Evolutionary conservation across 2,113 vertebrate species (phyloP), one percentile per base, ranked within the genome.

Genomic region (Tauraco erythrolophus): DNA sequence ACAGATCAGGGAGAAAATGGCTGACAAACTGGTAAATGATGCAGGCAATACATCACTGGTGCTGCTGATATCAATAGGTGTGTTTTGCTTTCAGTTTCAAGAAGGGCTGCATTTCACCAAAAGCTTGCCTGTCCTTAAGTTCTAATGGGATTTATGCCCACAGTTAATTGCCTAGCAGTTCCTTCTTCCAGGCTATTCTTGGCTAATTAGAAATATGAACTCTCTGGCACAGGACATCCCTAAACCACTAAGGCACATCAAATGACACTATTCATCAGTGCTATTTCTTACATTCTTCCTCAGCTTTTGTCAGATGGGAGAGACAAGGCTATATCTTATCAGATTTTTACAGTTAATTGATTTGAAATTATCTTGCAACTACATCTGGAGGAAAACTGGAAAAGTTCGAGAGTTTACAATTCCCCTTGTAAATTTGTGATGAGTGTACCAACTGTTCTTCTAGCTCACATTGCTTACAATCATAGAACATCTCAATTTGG

Each of bases 161-260:
- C 46, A 30, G 50, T 58, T 89, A 94, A 81, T 84, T 91, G 72
- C 69, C 78, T 78, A 58, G 45, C 14, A 78, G 30, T 84, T 94
- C n/a, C 80, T 84, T 28, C 71, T 90, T 91, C 50, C 45, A 92
- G 54, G 27, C 23, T 92, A 46, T 79, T 85, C 53, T 57, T 88
- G 25, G 76, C 41, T 83, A 94, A 91, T 90, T 79, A 92, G 75
- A 92, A 80, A 64, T 75, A 83, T 27, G 70, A 88, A 70, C 45
- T 76, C 33, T 35, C 18, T 91, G 86, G 50, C 85, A 86, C 35
- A 86, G 46, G 37, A 65, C 17, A 68, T 19, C 48, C 35, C 37
- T 91, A 77, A 94, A 95, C 46, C 51, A 64, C 43, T 58, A 50
- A 68, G 18, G 23, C 33, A 68, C 53, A 83, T 88, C 75, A 76